phyloP scores from a whole-genome alignment of 2,888 invertebrate genomes.

The Eutolmus rufibarbis region DNA sequence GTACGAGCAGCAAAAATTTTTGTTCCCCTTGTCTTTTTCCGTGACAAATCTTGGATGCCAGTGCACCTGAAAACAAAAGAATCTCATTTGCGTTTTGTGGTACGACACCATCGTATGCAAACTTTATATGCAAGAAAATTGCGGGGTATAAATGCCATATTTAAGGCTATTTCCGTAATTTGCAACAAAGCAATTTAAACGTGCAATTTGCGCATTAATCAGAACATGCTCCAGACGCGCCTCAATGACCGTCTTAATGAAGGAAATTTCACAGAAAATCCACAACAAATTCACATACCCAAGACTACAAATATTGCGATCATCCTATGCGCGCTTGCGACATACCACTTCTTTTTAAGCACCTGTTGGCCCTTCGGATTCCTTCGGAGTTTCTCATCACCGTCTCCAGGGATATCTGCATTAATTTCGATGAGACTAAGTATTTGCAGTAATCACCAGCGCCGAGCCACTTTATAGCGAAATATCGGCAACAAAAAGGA shows the following conservation, averaged over 20 bases:
- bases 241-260: neutral
- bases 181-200: neutral
- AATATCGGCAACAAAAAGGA: neutral
- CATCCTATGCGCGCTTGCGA: neutral
- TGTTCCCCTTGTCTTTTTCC: neutral
- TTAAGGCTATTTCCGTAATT: neutral
- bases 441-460: neutral
- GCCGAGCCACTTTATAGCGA: neutral
- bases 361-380: neutral
- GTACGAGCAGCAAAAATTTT: neutral
- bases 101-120: neutral
- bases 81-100: neutral
- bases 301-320: neutral
- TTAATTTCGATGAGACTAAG: neutral
- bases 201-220: neutral
- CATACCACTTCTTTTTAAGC: neutral
- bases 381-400: neutral
- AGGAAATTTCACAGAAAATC: neutral
- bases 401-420: slow-evolving; percentile 2
- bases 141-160: neutral
- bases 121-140: neutral
- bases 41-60: neutral
- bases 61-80: neutral
- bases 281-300: neutral
- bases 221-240: neutral